Conservation (phyloP, 2,888 invertebrate genomes). For the Escarpia spicata region DNA sequence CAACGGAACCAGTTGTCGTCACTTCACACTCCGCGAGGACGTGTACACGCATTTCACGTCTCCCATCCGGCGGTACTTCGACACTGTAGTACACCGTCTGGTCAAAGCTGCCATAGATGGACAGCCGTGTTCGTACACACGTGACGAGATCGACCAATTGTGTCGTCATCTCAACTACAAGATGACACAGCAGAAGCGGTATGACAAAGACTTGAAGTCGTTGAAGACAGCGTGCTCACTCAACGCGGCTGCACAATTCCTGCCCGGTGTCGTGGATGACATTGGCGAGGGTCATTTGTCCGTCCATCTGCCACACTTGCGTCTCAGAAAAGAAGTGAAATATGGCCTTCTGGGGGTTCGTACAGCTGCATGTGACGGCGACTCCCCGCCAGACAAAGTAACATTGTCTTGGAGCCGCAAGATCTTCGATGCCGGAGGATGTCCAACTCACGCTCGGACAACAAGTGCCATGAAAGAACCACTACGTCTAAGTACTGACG, state of each 20-base stretch:
- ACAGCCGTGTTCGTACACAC: constrained; percentile 45
- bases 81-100: constrained; percentile 55
- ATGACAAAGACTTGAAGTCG: constrained; percentile 14
- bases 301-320: constrained; percentile 43
- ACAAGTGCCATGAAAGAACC: neutral
- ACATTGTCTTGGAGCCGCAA: constrained; percentile 52
- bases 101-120: constrained; percentile 43
- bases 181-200: constrained; percentile 18
- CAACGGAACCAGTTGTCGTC: constrained; percentile 29
- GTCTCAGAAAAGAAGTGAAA: constrained; percentile 36
- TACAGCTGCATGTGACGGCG: neutral
- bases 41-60: constrained; percentile 52
- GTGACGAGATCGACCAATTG: constrained; percentile 44
- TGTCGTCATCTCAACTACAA: constrained; percentile 35
- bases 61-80: constrained; percentile 54
- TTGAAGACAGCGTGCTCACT: constrained; percentile 40
- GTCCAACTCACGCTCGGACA: constrained; percentile 17
- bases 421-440: constrained; percentile 48
- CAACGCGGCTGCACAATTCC: constrained; percentile 45
- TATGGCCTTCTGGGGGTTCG: constrained; percentile 43
- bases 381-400: constrained; percentile 28
- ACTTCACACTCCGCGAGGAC: constrained; percentile 49
- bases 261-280: constrained; percentile 50
- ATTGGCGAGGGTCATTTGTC: constrained; percentile 43
- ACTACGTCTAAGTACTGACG: neutral